Conservation (phyloP, 2,888 invertebrate species). For the Lysandra bellargus region DNA sequence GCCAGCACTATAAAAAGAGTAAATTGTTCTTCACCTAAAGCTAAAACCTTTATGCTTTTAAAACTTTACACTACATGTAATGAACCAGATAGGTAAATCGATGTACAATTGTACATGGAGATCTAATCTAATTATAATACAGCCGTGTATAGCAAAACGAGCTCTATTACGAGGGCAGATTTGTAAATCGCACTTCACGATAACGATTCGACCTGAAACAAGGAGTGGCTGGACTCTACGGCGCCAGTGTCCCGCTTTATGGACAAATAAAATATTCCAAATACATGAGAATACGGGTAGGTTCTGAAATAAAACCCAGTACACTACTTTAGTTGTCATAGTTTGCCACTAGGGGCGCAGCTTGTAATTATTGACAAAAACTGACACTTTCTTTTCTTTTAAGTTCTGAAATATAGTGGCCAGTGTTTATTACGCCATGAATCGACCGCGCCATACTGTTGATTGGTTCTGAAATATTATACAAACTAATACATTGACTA, state of each 20-base stretch:
- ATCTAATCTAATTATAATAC: not conserved
- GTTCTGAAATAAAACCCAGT: too few relatives aligned
- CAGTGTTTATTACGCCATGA: too few relatives aligned
- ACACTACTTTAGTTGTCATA: too few relatives aligned
- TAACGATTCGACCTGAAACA: slow-evolving; percentile 34
- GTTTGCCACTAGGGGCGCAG: too few relatives aligned
- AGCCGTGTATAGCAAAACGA: not conserved
- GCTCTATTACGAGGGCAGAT: not conserved
- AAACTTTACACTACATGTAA: not conserved
- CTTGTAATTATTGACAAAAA: too few relatives aligned
- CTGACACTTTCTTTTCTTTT: too few relatives aligned
- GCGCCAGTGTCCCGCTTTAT: slow-evolving; percentile 39
- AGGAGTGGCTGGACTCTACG: slow-evolving; percentile 42
- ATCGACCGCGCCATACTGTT: too few relatives aligned
- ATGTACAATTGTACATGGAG: not conserved
- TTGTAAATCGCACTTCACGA: not conserved
- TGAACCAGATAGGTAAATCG: not conserved
- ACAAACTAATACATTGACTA: too few relatives aligned
- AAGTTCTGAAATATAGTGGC: too few relatives aligned
- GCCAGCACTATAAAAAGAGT: not conserved
- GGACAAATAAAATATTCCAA: slow-evolving; percentile 11
- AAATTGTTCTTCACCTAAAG: not conserved
- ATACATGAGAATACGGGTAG: not conserved
- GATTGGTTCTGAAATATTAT: too few relatives aligned
- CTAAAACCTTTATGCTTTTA: not conserved